Conservation (phyloP, 2,888 invertebrate species). For the Pammene fasciana region DNA sequence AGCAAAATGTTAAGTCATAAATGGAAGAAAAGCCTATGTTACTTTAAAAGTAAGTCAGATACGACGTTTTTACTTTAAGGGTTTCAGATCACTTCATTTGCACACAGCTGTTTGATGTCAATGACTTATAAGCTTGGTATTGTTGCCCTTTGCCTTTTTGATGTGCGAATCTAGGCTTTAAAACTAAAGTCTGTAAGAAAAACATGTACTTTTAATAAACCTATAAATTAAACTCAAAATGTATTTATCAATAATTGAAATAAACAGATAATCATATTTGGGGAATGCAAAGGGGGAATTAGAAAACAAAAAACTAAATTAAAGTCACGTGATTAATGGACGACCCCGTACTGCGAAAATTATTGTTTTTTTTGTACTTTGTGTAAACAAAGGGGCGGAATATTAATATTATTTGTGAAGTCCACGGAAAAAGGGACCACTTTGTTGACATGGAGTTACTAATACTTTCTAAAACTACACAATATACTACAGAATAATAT, state of each 20-base stretch:
- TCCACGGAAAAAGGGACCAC: too few relatives aligned
- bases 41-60: neutral
- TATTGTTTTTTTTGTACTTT: neutral
- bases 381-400: neutral
- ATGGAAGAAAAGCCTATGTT: neutral
- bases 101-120: conserved; percentile 28
- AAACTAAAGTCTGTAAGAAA: too few relatives aligned
- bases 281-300: neutral
- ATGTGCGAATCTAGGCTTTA: conserved; percentile 10
- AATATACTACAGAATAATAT: too few relatives aligned
- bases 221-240: too few relatives aligned
- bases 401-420: neutral
- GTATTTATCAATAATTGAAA: neutral
- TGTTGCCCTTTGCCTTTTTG: neutral
- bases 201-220: too few relatives aligned
- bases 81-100: conserved; percentile 37
- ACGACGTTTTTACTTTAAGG: neutral
- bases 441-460: too few relatives aligned
- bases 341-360: neutral
- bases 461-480: too few relatives aligned
- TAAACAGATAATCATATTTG: neutral
- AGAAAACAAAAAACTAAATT: neutral
- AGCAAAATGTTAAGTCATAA: neutral
- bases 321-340: conserved; percentile 9
- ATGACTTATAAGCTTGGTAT: conserved; percentile 7